Evolutionary conservation across 2,797 vertebrate species (phyloP).

Genomic region (Chiloscyllium punctatum): DNA sequence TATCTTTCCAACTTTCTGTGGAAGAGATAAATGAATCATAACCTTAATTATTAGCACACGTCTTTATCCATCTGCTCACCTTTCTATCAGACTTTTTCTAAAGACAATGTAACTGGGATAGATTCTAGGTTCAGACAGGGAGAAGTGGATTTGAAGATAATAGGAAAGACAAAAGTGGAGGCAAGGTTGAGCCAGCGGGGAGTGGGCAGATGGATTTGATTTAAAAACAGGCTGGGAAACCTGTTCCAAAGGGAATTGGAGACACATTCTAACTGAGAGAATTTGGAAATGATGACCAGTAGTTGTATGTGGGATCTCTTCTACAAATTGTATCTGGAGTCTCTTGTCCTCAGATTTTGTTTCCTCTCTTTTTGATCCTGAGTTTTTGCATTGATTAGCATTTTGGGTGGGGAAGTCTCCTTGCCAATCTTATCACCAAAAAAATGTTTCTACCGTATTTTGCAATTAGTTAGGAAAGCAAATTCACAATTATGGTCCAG

Average conservation of each 20-base stretch:
- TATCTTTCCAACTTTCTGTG: background rate
- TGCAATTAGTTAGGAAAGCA: background rate
- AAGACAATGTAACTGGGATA: background rate
- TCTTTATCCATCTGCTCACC: background rate
- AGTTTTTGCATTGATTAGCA: background rate
- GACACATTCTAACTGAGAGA: background rate
- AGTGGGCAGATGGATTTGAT: background rate
- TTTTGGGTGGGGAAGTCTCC: background rate
- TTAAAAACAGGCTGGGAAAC: background rate
- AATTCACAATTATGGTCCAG: background rate
- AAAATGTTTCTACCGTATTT: background rate
- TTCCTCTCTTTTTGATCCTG: background rate
- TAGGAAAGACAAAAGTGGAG: background rate
- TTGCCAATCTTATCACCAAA: background rate
- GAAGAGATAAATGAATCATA: background rate
- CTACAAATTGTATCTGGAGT: background rate
- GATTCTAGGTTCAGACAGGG: background rate
- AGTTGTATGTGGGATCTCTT: background rate
- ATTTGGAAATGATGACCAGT: background rate
- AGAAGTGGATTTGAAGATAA: background rate
- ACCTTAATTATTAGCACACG: background rate
- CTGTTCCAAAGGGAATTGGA: background rate
- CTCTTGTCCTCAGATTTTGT: background rate
- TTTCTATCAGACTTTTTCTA: background rate
- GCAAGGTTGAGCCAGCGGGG: too few relatives aligned